These are phyloP conservation scores for Holothuria glaberrima DNA, from an alignment of 35 echinoderm and acorn worm genomes.

Conservation along the genomic window DNA sequence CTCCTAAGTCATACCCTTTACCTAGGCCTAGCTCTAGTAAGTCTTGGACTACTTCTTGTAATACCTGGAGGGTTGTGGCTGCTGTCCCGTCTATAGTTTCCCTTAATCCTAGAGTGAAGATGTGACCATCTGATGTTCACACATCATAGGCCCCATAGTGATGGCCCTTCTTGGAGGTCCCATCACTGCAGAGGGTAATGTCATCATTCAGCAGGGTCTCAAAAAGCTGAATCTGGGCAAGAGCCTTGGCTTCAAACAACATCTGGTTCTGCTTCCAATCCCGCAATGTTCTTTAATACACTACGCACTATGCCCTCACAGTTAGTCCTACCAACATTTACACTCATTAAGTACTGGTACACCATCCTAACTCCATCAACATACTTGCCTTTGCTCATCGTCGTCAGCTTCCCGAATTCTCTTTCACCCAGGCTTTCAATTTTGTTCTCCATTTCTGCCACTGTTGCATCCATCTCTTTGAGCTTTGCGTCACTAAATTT, in stretches of 20 bases:
- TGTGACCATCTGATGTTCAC: too few relatives aligned
- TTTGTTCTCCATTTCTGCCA: neutral
- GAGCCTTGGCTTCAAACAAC: conserved; percentile 17
- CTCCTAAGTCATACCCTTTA: too few relatives aligned
- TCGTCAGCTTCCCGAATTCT: conserved; percentile 31
- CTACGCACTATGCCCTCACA: conserved; percentile 10
- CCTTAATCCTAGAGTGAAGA: conserved; percentile 50
- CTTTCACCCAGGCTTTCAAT: neutral
- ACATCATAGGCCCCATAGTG: too few relatives aligned
- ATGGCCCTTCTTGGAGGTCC: conserved; percentile 43
- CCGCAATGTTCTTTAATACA: conserved; percentile 14
- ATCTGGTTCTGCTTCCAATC: conserved; percentile 16
- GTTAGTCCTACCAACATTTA: conserved; percentile 43
- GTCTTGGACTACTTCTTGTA: conserved; percentile 55
- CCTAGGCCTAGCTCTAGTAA: neutral
- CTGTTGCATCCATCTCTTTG: neutral
- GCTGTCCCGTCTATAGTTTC: conserved; percentile 22
- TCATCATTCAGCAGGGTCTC: conserved; percentile 12
- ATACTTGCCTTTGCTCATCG: conserved; percentile 51
- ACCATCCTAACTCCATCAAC: conserved; percentile 36
- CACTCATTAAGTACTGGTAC: too few relatives aligned
- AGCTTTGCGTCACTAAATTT: neutral
- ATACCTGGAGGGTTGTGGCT: too few relatives aligned
- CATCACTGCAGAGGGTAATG: conserved; percentile 59
- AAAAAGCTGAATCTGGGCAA: conserved; percentile 42